Evolutionary conservation across 2,113 vertebrate species (phyloP), one percentile per base, ranked within the genome.

Genomic region (Pomatostomus ruficeps): DNA sequence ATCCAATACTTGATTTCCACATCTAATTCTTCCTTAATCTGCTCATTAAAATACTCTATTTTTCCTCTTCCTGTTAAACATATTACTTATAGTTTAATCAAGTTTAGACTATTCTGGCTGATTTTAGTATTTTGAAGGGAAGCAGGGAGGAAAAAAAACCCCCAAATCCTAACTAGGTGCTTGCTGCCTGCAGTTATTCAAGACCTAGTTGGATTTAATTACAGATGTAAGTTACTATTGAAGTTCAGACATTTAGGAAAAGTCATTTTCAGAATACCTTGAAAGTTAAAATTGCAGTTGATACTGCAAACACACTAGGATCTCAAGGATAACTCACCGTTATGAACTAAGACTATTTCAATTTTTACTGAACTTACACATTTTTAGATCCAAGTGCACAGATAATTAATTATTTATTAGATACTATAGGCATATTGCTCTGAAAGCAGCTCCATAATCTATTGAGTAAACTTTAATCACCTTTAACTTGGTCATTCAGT

Each of bases 181-280:
- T 76, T 82, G 55, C 96, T 96, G 77, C 79, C 96, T 97, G 94
- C 96, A 97, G 94, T 80, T 94, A 70, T 62, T 87, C 63, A 91
- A 96, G 73, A 95, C 93, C 72, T 89, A 79, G 91, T 0, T 93
- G 33, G 75, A 95, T 83, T 82, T 71, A 85, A 38, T 62, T 78
- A 94, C 74, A 83, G 88, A 78, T 94, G 57, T 88, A 85, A 70
- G 6, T 85, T 94, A 78, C 54, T 91, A 71, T 29, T 75, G 75
- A 86, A 73, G 65, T 97, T 95, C 93, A 78, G 88, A 93, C 85
- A 61, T 91, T 87, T 54, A 82, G 65, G 77, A 68, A 86, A 77
- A 96, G 51, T 81, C 36, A 77, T 89, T 95, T 94, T 96, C 86
- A 96, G 82, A 93, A 95, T 66, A 76, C 78, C 33, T 94, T 75